Percentiles rank a stretch among this genome's conserved stretches.
Conservation (phyloP, 2,888 invertebrate genomes). For the Carterocephalus palaemon region DNA sequence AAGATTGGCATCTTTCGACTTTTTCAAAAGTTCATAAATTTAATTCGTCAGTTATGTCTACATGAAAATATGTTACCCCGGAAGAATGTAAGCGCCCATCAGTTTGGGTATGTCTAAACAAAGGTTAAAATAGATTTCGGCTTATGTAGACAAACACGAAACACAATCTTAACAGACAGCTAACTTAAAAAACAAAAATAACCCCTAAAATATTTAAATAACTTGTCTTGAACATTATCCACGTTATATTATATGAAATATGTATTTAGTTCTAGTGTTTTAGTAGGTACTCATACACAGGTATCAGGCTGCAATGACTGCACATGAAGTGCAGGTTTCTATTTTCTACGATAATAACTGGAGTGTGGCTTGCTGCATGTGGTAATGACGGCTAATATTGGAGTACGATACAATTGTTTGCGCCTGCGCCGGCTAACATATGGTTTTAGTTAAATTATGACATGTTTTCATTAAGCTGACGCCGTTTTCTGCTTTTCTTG, state of each 20-base stretch:
- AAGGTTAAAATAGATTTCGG: conserved; percentile 50
- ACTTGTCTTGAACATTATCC: no score
- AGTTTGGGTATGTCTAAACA: conserved; percentile 57
- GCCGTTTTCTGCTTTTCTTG: conserved; percentile 6
- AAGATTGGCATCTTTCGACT: no score
- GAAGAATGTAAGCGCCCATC: conserved; percentile 32
- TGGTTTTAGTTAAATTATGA: conserved; percentile 47
- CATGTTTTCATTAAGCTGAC: conserved; percentile 39
- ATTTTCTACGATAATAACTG: conserved; percentile 33
- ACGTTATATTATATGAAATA: no score
- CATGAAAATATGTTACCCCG: no score
- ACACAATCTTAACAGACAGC: conserved; percentile 6
- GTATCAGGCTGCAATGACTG: conserved; percentile 6
- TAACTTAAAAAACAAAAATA: neutral
- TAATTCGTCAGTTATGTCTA: no score
- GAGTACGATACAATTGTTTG: conserved; percentile 50
- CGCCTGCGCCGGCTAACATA: conserved; percentile 40
- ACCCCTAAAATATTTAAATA: neutral
- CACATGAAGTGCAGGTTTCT: conserved; percentile 31
- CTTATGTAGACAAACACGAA: conserved; percentile 38
- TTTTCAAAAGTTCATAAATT: no score
- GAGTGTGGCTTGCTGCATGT: conserved; percentile 27
- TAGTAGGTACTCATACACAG: no score
- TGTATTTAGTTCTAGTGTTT: no score
- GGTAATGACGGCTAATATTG: conserved; percentile 45